Evolutionary conservation across 2,888 invertebrate genomes (phyloP).

Genomic region (Artemia sp.): DNA sequence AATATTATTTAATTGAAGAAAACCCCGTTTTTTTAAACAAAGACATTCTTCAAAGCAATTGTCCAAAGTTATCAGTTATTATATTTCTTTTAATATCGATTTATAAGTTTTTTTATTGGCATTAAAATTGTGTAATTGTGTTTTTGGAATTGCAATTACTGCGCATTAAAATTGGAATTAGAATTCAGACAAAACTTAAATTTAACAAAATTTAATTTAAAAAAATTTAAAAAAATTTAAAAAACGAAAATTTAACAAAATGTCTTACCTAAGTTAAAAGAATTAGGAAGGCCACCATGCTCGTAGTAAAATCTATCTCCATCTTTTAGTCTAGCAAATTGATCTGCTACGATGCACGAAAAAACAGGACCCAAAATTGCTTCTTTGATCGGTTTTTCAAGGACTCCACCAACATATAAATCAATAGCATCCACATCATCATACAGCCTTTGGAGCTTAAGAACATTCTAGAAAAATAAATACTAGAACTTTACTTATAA

Average conservation of each 20-base stretch:
- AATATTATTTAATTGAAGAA: too few species aligned
- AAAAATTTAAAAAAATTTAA: too few species aligned
- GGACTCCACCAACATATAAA: constrained; percentile 60
- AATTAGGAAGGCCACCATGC: constrained; percentile 28
- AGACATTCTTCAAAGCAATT: too few species aligned
- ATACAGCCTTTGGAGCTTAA: constrained; percentile 37
- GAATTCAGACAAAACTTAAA: not conserved
- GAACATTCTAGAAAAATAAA: constrained; percentile 22
- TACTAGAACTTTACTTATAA: not conserved
- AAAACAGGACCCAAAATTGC: constrained; percentile 70
- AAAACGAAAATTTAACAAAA: too few species aligned
- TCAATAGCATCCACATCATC: constrained; percentile 64
- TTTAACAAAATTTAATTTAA: too few species aligned
- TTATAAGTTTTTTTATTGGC: too few species aligned
- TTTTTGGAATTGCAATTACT: too few species aligned
- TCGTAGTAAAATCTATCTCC: constrained; percentile 70
- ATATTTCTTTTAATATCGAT: too few species aligned
- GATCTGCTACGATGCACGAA: constrained; percentile 67
- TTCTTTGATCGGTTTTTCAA: constrained; percentile 57
- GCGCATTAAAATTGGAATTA: too few species aligned
- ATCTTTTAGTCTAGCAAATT: constrained; percentile 65
- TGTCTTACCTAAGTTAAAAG: constrained; percentile 27
- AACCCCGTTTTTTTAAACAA: too few species aligned
- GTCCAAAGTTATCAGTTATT: too few species aligned
- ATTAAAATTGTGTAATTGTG: too few species aligned